Percentiles rank a stretch among this genome's conserved stretches.
Conservation (phyloP, 1,140 invertebrate species). For the Diorhabda carinulata region DNA sequence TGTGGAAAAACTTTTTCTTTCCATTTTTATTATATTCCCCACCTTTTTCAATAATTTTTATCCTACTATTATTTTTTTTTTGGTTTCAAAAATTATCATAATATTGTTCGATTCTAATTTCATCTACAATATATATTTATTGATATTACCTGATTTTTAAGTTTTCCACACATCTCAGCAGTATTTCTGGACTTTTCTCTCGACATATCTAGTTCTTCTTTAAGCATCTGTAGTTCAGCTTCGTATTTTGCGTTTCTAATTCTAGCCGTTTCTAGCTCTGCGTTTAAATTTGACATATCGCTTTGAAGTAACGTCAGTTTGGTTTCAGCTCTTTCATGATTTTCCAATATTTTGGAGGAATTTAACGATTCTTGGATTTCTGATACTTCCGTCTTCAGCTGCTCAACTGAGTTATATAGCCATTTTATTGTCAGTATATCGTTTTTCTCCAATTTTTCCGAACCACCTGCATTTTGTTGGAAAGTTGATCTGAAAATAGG, state of each 20-base stretch:
- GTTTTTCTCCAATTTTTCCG: slow-evolving; percentile 41
- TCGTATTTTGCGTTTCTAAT: slow-evolving; percentile 41
- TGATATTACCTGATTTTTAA: slow-evolving; percentile 44
- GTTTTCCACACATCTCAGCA: slow-evolving; percentile 40
- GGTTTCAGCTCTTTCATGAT: slow-evolving; percentile 40
- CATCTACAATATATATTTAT: background rate
- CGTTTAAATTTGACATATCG: slow-evolving; percentile 44
- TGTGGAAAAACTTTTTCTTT: too few species aligned
- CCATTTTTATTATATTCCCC: too few species aligned
- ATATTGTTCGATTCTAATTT: too few species aligned
- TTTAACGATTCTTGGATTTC: slow-evolving; percentile 47
- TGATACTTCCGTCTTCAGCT: slow-evolving; percentile 46
- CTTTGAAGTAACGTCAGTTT: slow-evolving; percentile 42
- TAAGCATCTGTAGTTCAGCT: slow-evolving; percentile 37
- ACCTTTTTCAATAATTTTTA: too few species aligned
- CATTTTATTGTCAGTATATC: slow-evolving; percentile 49
- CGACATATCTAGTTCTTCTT: slow-evolving; percentile 40
- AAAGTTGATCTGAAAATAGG: slow-evolving; percentile 7
- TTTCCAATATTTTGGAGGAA: slow-evolving; percentile 40
- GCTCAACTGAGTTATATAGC: slow-evolving; percentile 44
- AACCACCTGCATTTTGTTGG: background rate
- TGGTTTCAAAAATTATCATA: too few species aligned
- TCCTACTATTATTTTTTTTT: too few species aligned
- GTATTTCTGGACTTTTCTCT: slow-evolving; percentile 39
- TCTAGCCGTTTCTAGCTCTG: slow-evolving; percentile 38